Percentiles rank a stretch among this genome's conserved stretches.
Evolutionary conservation across 2,113 vertebrate genomes (phyloP).

Genomic region (Anhinga rufa): DNA sequence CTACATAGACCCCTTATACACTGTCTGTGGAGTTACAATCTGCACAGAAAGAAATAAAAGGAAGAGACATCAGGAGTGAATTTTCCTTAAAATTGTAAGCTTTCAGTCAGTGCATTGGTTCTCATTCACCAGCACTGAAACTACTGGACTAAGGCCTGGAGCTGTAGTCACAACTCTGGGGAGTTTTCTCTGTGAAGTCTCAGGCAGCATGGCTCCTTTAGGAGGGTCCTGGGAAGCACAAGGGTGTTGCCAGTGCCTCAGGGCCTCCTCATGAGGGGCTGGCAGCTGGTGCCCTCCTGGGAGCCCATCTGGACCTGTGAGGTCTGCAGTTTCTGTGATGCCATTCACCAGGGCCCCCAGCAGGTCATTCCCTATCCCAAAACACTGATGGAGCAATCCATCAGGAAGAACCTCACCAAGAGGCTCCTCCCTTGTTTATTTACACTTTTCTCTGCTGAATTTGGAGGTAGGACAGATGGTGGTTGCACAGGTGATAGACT

Average conservation of each 20-base stretch:
- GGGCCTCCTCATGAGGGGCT: background rate
- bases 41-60: background rate
- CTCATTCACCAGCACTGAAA: background rate
- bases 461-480: background rate
- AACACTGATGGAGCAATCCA: background rate
- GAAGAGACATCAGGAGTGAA: background rate
- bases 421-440: background rate
- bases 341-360: background rate
- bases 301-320: background rate
- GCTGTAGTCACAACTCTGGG: background rate
- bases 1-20: background rate
- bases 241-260: background rate
- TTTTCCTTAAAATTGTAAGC: background rate
- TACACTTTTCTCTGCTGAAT: background rate
- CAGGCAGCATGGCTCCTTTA: accelerated
- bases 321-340: background rate
- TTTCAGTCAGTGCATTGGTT: background rate
- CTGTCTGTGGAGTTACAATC: background rate
- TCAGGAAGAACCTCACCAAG: background rate
- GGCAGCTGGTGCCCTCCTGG: background rate
- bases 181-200: background rate
- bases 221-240: background rate
- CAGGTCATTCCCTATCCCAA: background rate
- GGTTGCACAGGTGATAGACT: background rate
- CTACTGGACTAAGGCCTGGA: background rate